These are phyloP conservation scores for Tipula unca DNA, from an alignment of 2,888 invertebrate species.

Conservation along the genomic window DNA sequence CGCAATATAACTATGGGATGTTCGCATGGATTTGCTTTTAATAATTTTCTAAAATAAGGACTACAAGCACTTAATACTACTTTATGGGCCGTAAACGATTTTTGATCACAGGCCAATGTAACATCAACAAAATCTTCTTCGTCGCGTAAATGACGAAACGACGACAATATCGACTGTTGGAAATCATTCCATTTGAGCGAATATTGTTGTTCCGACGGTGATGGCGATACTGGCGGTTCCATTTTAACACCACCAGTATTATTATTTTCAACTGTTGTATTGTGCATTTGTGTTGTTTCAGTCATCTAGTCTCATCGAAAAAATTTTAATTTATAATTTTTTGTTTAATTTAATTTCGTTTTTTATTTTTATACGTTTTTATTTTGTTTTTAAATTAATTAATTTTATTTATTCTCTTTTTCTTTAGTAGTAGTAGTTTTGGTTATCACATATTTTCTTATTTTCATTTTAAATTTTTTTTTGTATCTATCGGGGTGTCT, in stretches of 20 bases:
- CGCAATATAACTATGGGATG: constrained; percentile 83
- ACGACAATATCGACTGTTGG: constrained; percentile 82
- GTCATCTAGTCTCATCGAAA: constrained; percentile 33
- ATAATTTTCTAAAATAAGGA: constrained; percentile 78
- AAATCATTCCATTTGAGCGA: constrained; percentile 93
- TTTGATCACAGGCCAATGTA: constrained; percentile 83
- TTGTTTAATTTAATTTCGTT: neutral
- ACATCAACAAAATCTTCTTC: constrained; percentile 92
- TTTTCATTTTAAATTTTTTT: neutral
- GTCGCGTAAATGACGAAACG: constrained; percentile 79
- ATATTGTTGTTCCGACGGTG: constrained; percentile 71
- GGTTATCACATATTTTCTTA: constrained; percentile 8
- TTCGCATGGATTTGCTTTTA: constrained; percentile 85
- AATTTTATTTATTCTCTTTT: neutral
- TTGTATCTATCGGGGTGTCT: neutral
- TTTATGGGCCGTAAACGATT: constrained; percentile 85
- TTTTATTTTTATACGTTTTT: neutral
- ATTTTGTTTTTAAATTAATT: neutral
- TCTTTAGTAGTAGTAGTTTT: neutral
- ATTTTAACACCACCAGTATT: constrained; percentile 43
- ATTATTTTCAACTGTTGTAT: constrained; percentile 39
- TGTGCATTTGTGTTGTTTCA: constrained; percentile 42
- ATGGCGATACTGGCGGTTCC: constrained; percentile 45
- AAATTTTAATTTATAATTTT: neutral
- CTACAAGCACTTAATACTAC: constrained; percentile 87